Base-by-base conservation (phyloP, 2,797 vertebrate species). In the Chaetodon trifasciatus region DNA sequence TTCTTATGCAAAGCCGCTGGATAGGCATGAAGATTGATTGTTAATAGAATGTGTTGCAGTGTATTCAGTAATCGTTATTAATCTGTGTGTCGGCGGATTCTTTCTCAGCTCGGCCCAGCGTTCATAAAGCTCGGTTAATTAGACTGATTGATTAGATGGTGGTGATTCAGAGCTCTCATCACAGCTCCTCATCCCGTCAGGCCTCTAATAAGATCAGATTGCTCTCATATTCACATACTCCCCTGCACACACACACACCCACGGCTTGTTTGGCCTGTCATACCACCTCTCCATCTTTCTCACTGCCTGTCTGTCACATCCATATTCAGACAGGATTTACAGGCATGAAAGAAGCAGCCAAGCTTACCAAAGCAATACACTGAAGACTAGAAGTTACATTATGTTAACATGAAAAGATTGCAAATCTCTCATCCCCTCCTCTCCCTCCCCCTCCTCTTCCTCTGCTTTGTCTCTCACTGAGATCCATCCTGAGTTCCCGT, bases 141-240 rank as follows among this genome's bases (percentile, higher is more conserved):
- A 92, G 91, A 89, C 88, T 92, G 94, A 95, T 95, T 94, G 94
- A 95, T 94, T 93, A 92, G 91, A 89, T 86, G 91, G 85, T 86
- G 89, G 86, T 85, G 90, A 94, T 90, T 92, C 91, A 80, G 84
- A 76, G 86, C 89, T 88, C 91, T 92, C 91, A 89, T 87, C 87
- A 52, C 78, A 4, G 88, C 91, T 88, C 90, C 86, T 90, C 89
- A 85, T 92, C 79, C 90, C 73, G 81, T 89, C 90, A 90, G 86
- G 72, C 83, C 86, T 66, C 81, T 94, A 93, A 94, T 90, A 90
- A 90, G 90, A 92, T 94, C 91, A 88, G 86, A 93, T 91, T 85
- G 84, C 81, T 83, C 77, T 89, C 79, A 74, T 89, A 88, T 86
- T 91, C 85, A 84, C 47, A 7, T 60, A 81, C 70, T 69, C 85